Base-by-base conservation (phyloP, 2,797 vertebrate genomes). In the Notamacropus eugenii region DNA sequence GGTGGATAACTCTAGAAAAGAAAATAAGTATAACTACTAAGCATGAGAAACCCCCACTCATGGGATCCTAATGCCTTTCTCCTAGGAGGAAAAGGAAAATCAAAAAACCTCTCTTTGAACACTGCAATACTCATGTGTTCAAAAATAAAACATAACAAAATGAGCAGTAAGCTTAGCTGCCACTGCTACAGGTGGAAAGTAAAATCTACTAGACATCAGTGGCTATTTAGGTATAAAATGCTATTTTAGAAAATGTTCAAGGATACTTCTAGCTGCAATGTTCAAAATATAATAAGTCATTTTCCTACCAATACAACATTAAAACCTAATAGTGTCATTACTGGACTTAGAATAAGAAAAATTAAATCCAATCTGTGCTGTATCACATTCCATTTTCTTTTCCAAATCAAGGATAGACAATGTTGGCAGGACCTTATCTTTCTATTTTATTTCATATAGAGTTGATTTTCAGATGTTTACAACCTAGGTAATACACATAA, bases 311-410 rank as follows among this genome's bases (percentile, higher is more conserved):
- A 50, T 50, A 87, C 2, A 50, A 87, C 50, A 87, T 87, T 24
- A 82, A 82, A 82, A 40, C n/a, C 40, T 46, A 82, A 82, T 3
- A 82, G 40, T 82, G 74, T 46, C 40, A 46, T 82, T 46, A n/a
- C 14, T 46, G 9, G 40, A 8, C n/a, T 82, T 82, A 82, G 74
- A 94, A 40, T 28, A 27, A 96, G 50, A 27, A 40, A 93, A 4
- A 91, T 90, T 58, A 92, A 96, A 97, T 94, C 90, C 74, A 95
- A 95, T 95, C 92, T 95, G 93, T 92, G 92, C 96, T 54, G 96
- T 34, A 19, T n/a, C 46, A 62, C 5, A 92, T 87, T 52, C 96
- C 91, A 90, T 96, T 67, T 95, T 95, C 59, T 34, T 54, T 93
- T 96, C 90, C 3, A 94, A 67, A 95, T 58, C 90, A 93, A 93